These are phyloP conservation scores for Dreissena polymorpha DNA, from an alignment of 1,140 invertebrate species.

Conservation along the genomic window DNA sequence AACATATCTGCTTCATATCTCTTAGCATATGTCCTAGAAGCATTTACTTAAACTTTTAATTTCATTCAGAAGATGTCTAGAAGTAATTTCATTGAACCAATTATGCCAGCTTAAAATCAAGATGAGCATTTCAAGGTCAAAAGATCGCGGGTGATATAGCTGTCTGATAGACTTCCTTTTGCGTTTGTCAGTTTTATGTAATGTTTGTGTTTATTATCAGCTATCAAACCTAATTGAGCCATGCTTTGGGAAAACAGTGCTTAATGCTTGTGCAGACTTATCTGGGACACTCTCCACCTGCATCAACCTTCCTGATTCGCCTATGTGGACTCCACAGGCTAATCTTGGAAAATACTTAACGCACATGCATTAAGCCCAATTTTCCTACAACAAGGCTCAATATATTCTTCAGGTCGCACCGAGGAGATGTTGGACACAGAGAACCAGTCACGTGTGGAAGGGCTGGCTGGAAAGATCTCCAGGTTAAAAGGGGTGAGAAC, in stretches of 20 bases:
- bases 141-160: too few species aligned
- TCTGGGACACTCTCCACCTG: neutral
- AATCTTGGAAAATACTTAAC: conserved; percentile 5
- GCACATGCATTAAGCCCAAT: neutral
- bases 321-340: too few species aligned
- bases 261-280: neutral
- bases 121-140: too few species aligned
- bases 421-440: conserved; percentile 75
- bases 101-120: too few species aligned
- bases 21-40: too few species aligned
- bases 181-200: neutral
- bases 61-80: too few species aligned
- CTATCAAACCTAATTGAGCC: neutral
- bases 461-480: conserved; percentile 74
- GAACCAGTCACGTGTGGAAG: conserved; percentile 71
- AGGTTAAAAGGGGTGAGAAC: conserved; percentile 71
- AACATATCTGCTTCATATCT: too few species aligned
- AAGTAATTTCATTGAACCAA: too few species aligned
- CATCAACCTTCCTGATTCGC: neutral
- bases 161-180: too few species aligned
- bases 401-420: conserved; percentile 43
- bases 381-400: too few species aligned
- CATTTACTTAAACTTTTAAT: too few species aligned
- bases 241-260: neutral
- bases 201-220: neutral